phyloP scores from a whole-genome alignment of 2,888 invertebrate genomes.

The Drosophila phalerata region DNA sequence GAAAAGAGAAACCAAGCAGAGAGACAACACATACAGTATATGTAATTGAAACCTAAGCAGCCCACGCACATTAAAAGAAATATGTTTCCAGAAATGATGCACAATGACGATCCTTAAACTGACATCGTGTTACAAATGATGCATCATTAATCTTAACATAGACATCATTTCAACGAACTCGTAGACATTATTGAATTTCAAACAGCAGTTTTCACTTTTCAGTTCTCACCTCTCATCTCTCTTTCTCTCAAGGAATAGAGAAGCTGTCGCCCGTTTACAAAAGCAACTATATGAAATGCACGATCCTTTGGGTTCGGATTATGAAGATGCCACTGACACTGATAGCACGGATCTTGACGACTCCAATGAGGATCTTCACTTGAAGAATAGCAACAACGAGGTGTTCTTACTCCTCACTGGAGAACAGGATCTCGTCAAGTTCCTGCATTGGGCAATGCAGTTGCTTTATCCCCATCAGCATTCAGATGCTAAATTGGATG shows the following conservation, averaged over 20 bases:
- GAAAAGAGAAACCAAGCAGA: conserved; percentile 47
- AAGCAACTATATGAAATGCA: conserved; percentile 50
- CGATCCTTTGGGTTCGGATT: conserved; percentile 24
- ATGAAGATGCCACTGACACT: conserved; percentile 28
- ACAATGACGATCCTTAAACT: conserved; percentile 66
- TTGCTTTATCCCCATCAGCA: conserved; percentile 74
- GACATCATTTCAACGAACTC: conserved; percentile 34
- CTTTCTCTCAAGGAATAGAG: conserved; percentile 59
- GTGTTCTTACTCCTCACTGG: conserved; percentile 79
- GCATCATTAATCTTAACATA: conserved; percentile 61
- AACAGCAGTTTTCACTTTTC: conserved; percentile 29
- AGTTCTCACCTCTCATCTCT: neutral
- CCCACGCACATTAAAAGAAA: conserved; percentile 68
- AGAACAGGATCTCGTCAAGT: conserved; percentile 82
- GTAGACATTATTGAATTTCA: conserved; percentile 19
- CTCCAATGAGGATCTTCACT: conserved; percentile 5
- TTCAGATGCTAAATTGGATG: conserved; percentile 34
- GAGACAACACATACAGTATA: conserved; percentile 21
- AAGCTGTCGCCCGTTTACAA: conserved; percentile 57
- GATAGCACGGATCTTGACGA: conserved; percentile 33
- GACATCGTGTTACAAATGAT: conserved; percentile 52
- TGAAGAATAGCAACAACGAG: conserved; percentile 65
- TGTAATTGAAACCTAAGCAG: conserved; percentile 75
- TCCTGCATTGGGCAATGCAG: conserved; percentile 82
- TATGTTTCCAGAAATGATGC: conserved; percentile 48